Conservation (phyloP, 2,888 invertebrate genomes). For the Drosophila monieri region DNA sequence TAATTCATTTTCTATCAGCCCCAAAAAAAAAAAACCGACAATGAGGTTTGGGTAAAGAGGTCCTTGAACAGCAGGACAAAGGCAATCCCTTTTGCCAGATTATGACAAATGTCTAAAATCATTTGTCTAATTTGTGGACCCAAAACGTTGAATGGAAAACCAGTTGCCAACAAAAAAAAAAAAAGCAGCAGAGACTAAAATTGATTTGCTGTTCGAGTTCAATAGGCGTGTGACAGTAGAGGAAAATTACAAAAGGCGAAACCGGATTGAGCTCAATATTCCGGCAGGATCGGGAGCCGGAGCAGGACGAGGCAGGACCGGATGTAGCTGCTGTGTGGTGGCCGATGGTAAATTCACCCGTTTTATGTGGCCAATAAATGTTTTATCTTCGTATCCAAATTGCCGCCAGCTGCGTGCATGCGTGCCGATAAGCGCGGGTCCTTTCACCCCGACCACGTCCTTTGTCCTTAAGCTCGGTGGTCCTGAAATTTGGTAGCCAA, state of each 20-base stretch:
- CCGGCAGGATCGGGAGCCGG: slow-evolving; percentile 24
- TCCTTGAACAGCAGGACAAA: slow-evolving; percentile 24
- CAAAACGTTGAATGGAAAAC: slow-evolving; percentile 20
- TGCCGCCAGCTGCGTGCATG: slow-evolving; percentile 74
- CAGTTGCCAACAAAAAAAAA: slow-evolving; percentile 16
- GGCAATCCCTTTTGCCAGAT: slow-evolving; percentile 42
- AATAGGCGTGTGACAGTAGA: slow-evolving; percentile 40
- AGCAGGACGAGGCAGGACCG: slow-evolving; percentile 7
- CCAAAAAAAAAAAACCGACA: background rate
- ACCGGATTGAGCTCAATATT: slow-evolving; percentile 24
- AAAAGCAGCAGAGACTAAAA: slow-evolving; percentile 36
- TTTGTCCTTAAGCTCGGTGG: slow-evolving; percentile 1
- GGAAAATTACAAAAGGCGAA: slow-evolving; percentile 57
- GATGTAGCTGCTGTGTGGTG: slow-evolving; percentile 35
- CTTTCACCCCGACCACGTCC: slow-evolving; percentile 14
- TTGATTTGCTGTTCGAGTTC: slow-evolving; percentile 57
- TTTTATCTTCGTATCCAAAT: slow-evolving; percentile 78
- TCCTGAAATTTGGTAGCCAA: slow-evolving; percentile 7
- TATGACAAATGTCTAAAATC: slow-evolving; percentile 58
- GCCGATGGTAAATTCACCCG: slow-evolving; percentile 67
- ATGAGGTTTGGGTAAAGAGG: background rate
- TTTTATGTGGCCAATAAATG: slow-evolving; percentile 78
- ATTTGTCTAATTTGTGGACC: slow-evolving; percentile 66
- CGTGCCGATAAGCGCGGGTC: slow-evolving; percentile 68
- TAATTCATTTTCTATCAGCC: background rate